Conservation (phyloP, 1,140 invertebrate genomes). For the Orchestia grillus region DNA sequence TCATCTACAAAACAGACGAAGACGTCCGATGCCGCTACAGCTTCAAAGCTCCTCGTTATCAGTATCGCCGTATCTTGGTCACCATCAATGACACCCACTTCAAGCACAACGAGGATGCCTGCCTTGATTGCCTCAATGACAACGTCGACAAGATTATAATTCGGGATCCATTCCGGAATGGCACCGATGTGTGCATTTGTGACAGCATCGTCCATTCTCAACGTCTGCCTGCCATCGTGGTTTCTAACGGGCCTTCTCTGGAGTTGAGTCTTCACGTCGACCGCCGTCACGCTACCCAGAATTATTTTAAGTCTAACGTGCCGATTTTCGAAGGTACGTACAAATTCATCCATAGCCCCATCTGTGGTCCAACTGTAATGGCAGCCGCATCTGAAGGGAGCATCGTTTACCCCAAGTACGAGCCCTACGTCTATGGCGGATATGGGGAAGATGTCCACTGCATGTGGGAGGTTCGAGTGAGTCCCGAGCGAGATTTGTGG, state of each 20-base stretch:
- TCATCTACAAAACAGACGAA: conserved; percentile 84
- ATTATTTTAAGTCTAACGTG: conserved; percentile 86
- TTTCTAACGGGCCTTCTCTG: conserved; percentile 82
- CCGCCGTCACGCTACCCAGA: conserved; percentile 83
- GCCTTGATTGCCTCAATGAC: conserved; percentile 86
- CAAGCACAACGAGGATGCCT: conserved; percentile 81
- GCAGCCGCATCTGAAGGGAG: conserved; percentile 84
- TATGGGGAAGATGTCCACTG: conserved; percentile 84
- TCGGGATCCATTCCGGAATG: conserved; percentile 66
- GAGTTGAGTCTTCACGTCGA: conserved; percentile 86
- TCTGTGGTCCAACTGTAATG: conserved; percentile 85
- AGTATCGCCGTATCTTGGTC: conserved; percentile 84
- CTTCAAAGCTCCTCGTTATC: conserved; percentile 83
- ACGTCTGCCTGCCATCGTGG: conserved; percentile 72
- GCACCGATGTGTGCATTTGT: conserved; percentile 68
- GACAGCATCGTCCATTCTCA: conserved; percentile 61
- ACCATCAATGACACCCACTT: conserved; percentile 73
- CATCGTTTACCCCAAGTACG: conserved; percentile 80
- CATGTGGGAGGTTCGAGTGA: conserved; percentile 86
- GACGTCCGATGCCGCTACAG: conserved; percentile 85
- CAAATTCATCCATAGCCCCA: conserved; percentile 88
- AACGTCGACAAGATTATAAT: conserved; percentile 83
- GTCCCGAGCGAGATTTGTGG: conserved; percentile 85
- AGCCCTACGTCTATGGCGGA: conserved; percentile 81
- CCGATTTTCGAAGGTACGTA: conserved; percentile 87